These are phyloP conservation scores for Theodoxus fluviatilis DNA, from an alignment of 2,888 invertebrate species.

Conservation along the genomic window DNA sequence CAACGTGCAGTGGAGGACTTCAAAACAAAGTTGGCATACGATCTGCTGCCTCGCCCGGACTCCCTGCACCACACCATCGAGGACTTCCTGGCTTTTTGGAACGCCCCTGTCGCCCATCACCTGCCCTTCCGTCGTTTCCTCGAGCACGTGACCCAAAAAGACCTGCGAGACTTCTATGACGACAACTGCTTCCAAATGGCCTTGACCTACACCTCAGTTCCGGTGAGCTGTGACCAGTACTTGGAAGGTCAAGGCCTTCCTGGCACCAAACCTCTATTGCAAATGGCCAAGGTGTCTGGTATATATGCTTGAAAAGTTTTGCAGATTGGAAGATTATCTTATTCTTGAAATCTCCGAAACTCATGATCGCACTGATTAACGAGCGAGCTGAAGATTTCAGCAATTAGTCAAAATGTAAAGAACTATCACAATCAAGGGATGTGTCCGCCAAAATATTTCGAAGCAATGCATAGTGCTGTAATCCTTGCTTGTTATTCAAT, in stretches of 20 bases:
- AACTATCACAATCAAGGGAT: no score
- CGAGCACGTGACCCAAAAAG: conserved; percentile 47
- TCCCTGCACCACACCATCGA: conserved; percentile 66
- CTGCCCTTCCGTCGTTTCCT: conserved; percentile 62
- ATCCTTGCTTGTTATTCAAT: no score
- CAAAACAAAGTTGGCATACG: conserved; percentile 35
- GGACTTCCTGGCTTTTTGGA: conserved; percentile 67
- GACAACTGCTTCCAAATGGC: conserved; percentile 59
- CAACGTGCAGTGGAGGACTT: conserved; percentile 47
- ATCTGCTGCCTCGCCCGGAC: conserved; percentile 60
- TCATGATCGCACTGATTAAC: no score
- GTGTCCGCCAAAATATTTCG: no score
- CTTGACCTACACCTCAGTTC: conserved; percentile 49
- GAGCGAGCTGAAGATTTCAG: no score
- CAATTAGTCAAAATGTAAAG: no score
- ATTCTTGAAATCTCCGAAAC: no score
- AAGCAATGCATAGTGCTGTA: no score
- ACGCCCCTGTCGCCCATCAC: conserved; percentile 61
- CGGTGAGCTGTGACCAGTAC: conserved; percentile 48
- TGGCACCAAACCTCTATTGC: conserved; percentile 27
- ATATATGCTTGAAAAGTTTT: no score
- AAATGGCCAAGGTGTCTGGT: not conserved
- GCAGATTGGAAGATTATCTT: no score
- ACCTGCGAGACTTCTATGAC: conserved; percentile 58
- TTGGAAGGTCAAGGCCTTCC: conserved; percentile 48